Percentiles rank a stretch among this genome's conserved stretches.
phyloP scores from a whole-genome alignment of 2,797 vertebrate genomes.

The Sebastes goodei region DNA sequence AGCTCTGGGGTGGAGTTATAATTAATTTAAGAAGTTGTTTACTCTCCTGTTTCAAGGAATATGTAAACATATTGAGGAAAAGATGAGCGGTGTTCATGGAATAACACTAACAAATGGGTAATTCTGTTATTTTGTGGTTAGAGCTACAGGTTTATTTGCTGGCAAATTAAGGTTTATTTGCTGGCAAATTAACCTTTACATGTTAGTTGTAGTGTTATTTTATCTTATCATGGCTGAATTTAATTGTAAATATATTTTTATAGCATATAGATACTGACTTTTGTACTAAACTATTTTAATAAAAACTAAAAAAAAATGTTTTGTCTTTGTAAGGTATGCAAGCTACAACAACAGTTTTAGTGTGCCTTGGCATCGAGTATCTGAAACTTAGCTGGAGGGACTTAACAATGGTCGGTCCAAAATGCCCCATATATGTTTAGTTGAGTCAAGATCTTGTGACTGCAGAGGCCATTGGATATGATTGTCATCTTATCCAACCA shows the following conservation, averaged over 20 bases:
- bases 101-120: slow-evolving; percentile 23
- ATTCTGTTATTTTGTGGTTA: not conserved
- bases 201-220: slow-evolving; percentile 12
- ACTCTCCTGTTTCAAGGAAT: slow-evolving; percentile 41
- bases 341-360: not conserved
- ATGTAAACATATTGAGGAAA: slow-evolving; percentile 1
- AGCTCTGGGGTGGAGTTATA: not conserved
- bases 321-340: not conserved
- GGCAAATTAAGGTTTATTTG: slow-evolving; percentile 80
- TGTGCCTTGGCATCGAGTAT: not conserved
- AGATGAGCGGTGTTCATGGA: not conserved
- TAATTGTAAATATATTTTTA: slow-evolving; percentile 50
- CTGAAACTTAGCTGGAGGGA: not conserved
- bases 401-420: not conserved
- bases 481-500: not conserved
- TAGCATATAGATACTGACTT: slow-evolving; percentile 18
- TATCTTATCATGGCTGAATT: not conserved
- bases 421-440: not conserved
- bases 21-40: slow-evolving; percentile 30
- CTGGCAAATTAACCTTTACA: slow-evolving; percentile 71
- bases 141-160: slow-evolving; percentile 73
- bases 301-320: not conserved
- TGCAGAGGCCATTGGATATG: not conserved
- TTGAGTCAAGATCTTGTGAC: not conserved
- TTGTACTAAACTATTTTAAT: slow-evolving; percentile 58